Evolutionary conservation across 2,888 invertebrate species (phyloP).

Genomic region (Suillia variegata): DNA sequence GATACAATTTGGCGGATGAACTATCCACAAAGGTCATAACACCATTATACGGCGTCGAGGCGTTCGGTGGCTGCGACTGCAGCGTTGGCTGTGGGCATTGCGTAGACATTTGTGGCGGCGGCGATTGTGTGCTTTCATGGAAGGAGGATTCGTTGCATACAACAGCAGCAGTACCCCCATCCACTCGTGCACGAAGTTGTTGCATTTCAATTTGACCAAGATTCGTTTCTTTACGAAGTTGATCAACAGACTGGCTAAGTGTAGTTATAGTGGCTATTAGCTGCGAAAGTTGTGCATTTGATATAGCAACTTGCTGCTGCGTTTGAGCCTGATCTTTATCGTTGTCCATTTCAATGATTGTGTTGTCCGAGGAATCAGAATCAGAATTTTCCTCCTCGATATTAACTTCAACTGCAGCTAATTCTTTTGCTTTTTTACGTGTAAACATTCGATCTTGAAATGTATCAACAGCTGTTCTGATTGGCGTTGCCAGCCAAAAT

Average conservation of each 20-base stretch:
- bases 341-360: neutral
- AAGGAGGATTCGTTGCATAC: neutral
- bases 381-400: neutral
- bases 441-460: no score
- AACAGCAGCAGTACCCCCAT: neutral
- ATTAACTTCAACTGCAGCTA: neutral
- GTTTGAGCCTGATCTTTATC: neutral
- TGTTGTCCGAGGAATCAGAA: conserved; percentile 3
- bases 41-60: neutral
- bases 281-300: neutral
- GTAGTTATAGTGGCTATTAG: neutral
- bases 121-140: neutral
- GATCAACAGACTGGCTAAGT: neutral
- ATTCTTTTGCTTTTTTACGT: neutral
- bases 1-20: neutral
- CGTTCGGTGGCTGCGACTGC: no score
- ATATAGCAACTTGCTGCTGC: neutral
- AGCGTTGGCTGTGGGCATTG: no score
- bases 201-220: neutral
- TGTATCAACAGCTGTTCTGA: neutral
- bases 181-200: no score
- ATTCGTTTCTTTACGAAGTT: neutral
- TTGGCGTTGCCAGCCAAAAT: no score
- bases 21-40: neutral
- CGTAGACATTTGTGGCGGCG: neutral